A percentile compares a stretch with the other conserved stretches of the same genome.
Conservation (phyloP, 2,797 vertebrate species). For the Thamnophis elegans region DNA sequence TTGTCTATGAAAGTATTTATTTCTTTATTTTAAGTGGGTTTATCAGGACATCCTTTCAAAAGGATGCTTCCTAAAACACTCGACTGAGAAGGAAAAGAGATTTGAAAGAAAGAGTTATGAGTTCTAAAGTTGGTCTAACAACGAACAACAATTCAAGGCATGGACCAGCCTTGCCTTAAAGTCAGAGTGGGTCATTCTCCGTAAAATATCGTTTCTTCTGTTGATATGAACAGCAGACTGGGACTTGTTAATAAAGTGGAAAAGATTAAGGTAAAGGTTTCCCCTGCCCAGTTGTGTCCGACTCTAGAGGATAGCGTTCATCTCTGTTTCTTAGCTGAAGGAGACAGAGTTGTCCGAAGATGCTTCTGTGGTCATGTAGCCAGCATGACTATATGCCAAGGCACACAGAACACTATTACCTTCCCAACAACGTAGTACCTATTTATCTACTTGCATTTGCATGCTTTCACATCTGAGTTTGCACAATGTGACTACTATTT, state of each 20-base stretch:
- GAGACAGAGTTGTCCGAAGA: background rate
- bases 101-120: background rate
- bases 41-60: background rate
- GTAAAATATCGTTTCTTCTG: background rate
- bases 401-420: background rate
- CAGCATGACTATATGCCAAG: background rate
- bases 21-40: background rate
- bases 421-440: background rate
- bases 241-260: background rate
- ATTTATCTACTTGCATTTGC: background rate
- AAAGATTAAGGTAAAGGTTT: background rate
- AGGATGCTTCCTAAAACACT: background rate
- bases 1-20: background rate
- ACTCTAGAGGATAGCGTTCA: background rate
- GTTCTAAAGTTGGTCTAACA: background rate
- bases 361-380: background rate
- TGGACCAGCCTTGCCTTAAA: background rate
- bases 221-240: background rate
- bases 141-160: background rate
- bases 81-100: background rate
- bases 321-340: background rate
- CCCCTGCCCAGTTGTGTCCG: background rate
- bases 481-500: too few species aligned
- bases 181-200: background rate
- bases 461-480: background rate